phyloP scores from a whole-genome alignment of 1,140 invertebrate species.

The Platyura marginata region DNA sequence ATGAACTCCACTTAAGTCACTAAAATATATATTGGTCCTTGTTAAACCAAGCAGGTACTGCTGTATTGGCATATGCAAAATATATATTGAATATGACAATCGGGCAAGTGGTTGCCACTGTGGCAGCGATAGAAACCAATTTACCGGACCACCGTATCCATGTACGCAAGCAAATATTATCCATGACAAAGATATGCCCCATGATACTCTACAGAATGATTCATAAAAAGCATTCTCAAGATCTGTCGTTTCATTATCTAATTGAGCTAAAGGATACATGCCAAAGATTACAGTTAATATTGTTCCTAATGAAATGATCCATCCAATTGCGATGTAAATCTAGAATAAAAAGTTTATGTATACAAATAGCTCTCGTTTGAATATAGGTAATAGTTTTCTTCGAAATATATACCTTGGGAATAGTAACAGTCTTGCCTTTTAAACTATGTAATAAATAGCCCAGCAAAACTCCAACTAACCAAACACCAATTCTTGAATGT shows the following conservation, averaged over 20 bases:
- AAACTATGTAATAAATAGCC: conserved; percentile 12
- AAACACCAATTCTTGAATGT: background rate
- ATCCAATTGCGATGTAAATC: conserved; percentile 4
- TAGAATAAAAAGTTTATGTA: no score
- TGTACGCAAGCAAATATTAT: conserved; percentile 44
- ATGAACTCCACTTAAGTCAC: background rate
- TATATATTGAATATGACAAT: conserved; percentile 30
- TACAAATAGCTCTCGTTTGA: no score
- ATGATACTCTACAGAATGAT: conserved; percentile 35
- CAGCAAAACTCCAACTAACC: conserved; percentile 6
- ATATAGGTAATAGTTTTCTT: background rate
- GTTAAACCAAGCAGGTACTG: background rate
- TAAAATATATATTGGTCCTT: background rate
- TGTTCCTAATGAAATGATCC: conserved; percentile 11
- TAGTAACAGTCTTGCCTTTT: conserved; percentile 7
- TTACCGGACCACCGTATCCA: conserved; percentile 37
- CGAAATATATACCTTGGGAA: background rate
- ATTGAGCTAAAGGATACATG: conserved; percentile 11
- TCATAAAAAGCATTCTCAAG: conserved; percentile 37
- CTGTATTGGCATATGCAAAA: conserved; percentile 24
- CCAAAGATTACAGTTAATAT: conserved; percentile 14
- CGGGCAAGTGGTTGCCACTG: conserved; percentile 30
- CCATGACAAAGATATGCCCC: conserved; percentile 41
- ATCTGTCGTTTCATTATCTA: conserved; percentile 10
- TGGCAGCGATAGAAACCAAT: conserved; percentile 26